Conservation (phyloP, 2,797 vertebrate species). For the Mallotus villosus region DNA sequence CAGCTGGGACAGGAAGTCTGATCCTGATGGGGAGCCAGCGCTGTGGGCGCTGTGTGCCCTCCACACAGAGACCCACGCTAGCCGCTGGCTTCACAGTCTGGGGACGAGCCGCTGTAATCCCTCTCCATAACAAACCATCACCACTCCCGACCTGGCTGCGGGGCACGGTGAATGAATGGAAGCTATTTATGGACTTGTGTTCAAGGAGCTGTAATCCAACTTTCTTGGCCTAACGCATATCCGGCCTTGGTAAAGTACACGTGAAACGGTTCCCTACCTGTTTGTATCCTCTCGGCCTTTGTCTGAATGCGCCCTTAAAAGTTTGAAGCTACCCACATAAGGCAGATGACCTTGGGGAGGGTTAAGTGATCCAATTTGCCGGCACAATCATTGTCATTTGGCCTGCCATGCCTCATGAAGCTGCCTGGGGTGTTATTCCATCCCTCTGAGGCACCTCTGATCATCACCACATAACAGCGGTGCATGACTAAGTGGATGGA, state of each 20-base stretch:
- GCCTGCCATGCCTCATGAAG: conserved; percentile 71
- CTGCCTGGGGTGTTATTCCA: conserved; percentile 67
- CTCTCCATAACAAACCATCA: conserved; percentile 47
- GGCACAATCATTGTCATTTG: conserved; percentile 71
- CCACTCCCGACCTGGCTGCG: conserved; percentile 32
- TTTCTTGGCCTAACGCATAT: background rate
- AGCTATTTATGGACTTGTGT: conserved; percentile 26
- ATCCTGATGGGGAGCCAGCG: conserved; percentile 62
- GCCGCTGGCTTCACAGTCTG: conserved; percentile 49
- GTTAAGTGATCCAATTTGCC: conserved; percentile 66
- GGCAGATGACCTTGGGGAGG: conserved; percentile 66
- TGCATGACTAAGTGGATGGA: conserved; percentile 73
- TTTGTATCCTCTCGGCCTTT: conserved; percentile 30
- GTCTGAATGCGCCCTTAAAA: conserved; percentile 45
- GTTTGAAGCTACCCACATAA: conserved; percentile 38
- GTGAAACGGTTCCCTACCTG: conserved; percentile 11
- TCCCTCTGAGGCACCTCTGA: conserved; percentile 65
- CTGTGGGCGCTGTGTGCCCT: conserved; percentile 45
- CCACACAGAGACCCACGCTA: conserved; percentile 42
- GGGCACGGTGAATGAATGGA: conserved; percentile 29
- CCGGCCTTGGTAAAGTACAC: background rate
- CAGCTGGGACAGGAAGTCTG: conserved; percentile 49
- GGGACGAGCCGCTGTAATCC: conserved; percentile 50
- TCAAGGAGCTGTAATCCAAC: conserved; percentile 8
- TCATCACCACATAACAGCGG: conserved; percentile 70